A percentile compares a stretch with the other conserved stretches of the same genome.
These are phyloP conservation scores for Trypoxylus dichotomus DNA, from an alignment of 1,140 invertebrate species.

Conservation along the genomic window DNA sequence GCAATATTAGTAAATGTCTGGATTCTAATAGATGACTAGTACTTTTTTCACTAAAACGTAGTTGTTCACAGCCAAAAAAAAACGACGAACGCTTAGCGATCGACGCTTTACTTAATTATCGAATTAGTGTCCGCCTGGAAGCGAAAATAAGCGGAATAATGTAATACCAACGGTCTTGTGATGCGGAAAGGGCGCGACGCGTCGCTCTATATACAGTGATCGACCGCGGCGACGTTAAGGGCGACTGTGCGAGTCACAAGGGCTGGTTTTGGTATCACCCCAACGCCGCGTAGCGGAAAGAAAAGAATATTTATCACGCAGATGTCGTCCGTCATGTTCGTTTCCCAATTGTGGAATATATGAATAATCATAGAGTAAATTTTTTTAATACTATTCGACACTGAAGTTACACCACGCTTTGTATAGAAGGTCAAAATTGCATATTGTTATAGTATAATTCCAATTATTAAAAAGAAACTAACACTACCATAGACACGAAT, in stretches of 20 bases:
- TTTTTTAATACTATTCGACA: too few relatives aligned
- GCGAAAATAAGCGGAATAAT: slow-evolving; percentile 7
- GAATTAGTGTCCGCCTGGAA: not conserved
- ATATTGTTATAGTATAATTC: too few relatives aligned
- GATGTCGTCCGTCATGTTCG: too few relatives aligned
- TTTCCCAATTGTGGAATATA: too few relatives aligned
- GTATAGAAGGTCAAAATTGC: too few relatives aligned
- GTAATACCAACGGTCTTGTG: not conserved
- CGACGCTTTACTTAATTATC: not conserved
- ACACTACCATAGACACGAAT: too few relatives aligned
- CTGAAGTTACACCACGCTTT: too few relatives aligned
- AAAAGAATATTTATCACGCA: too few relatives aligned
- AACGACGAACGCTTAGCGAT: not conserved
- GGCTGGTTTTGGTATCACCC: not conserved
- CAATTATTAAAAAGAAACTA: too few relatives aligned
- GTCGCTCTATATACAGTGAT: not conserved
- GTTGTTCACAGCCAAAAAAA: not conserved
- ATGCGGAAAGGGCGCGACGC: not conserved
- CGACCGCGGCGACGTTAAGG: not conserved
- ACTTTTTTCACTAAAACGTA: not conserved
- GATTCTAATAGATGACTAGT: too few relatives aligned
- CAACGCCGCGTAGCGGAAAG: not conserved
- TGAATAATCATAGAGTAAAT: too few relatives aligned
- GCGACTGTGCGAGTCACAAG: not conserved
- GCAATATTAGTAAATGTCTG: not conserved